phyloP scores from a whole-genome alignment of 2,888 invertebrate species.

The Podotricha telesiphe region DNA sequence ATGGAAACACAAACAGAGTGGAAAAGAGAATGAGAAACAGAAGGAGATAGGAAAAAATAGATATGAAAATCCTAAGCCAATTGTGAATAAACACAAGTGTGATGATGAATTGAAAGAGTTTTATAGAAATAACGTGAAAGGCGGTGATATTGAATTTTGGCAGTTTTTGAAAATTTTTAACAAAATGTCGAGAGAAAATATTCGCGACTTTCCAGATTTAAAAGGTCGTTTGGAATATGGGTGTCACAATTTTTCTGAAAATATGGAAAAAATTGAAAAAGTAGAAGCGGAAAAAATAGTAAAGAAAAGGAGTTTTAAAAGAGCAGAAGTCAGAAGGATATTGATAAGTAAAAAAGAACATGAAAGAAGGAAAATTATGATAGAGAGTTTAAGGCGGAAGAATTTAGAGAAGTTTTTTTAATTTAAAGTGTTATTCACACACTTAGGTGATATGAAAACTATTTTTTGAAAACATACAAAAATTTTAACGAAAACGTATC shows the following conservation, averaged over 20 bases:
- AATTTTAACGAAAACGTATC: no score
- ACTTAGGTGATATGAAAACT: no score
- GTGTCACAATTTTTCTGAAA: conserved; percentile 8
- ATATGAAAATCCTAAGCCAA: conserved; percentile 60
- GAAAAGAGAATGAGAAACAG: not conserved
- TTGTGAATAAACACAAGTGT: conserved; percentile 66
- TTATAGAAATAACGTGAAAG: conserved; percentile 66
- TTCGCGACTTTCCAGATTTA: conserved; percentile 64
- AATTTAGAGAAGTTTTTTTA: not conserved
- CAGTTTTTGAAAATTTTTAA: conserved; percentile 75
- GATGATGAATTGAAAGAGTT: conserved; percentile 65
- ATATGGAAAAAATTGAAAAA: not conserved
- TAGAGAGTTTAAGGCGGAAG: conserved; percentile 49
- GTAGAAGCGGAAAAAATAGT: not conserved
- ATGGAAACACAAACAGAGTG: conserved; percentile 58
- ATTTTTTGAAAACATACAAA: no score
- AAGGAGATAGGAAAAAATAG: conserved; percentile 47
- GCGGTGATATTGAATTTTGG: conserved; percentile 72
- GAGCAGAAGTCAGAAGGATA: conserved; percentile 46
- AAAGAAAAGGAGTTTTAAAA: conserved; percentile 19
- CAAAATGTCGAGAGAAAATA: conserved; percentile 64
- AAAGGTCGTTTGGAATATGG: conserved; percentile 62
- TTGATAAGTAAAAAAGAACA: conserved; percentile 57
- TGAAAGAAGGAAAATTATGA: conserved; percentile 50
- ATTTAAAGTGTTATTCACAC: no score